A percentile compares a stretch with the other conserved stretches of the same genome.
phyloP scores from a whole-genome alignment of 2,888 invertebrate species.

The Lamproptera curius region DNA sequence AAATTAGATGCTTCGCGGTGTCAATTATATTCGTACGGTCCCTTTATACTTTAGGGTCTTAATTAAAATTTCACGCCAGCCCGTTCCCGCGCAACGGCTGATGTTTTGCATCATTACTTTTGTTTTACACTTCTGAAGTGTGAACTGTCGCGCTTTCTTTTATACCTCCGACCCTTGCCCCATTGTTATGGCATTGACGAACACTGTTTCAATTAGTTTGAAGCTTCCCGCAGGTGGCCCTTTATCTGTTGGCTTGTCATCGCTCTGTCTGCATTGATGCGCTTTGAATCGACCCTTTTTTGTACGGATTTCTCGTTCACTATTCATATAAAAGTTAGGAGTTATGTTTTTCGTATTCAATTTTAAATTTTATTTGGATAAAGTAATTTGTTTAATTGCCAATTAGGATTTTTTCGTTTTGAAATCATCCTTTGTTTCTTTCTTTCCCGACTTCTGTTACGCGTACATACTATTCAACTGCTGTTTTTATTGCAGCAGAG shows the following conservation, averaged over 20 bases:
- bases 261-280: constrained; percentile 18
- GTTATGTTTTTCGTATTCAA: too few species aligned
- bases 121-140: constrained; percentile 73
- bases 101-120: constrained; percentile 49
- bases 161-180: constrained; percentile 41
- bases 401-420: neutral
- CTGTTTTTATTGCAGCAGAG: too few species aligned
- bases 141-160: constrained; percentile 51
- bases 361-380: too few species aligned
- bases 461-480: too few species aligned
- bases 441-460: too few species aligned
- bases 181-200: constrained; percentile 40
- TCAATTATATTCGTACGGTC: constrained; percentile 58
- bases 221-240: constrained; percentile 32
- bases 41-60: constrained; percentile 57
- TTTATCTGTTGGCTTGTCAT: constrained; percentile 19
- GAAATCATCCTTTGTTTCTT: too few species aligned
- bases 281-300: too few species aligned
- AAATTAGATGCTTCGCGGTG: constrained; percentile 65
- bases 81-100: constrained; percentile 38
- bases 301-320: too few species aligned
- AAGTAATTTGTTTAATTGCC: too few species aligned
- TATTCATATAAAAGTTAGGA: too few species aligned
- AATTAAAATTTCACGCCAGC: constrained; percentile 72
- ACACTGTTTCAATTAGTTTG: constrained; percentile 56